Conservation (phyloP, 1,140 invertebrate genomes). For the Drosophila willistoni region DNA sequence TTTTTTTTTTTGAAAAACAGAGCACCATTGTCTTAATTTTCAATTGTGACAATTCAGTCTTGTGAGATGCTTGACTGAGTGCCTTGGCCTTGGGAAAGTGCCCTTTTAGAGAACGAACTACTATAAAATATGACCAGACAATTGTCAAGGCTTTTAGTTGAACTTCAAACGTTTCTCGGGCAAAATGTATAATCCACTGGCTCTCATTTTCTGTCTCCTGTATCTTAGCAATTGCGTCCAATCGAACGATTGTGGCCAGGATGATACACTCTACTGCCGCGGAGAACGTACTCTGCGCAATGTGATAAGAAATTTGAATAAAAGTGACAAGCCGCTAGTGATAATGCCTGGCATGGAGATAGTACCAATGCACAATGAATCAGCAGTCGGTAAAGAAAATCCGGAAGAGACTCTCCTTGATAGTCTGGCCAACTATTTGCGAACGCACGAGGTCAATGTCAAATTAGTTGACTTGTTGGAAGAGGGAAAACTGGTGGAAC, state of each 20-base stretch:
- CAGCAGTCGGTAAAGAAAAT: slow-evolving; percentile 7
- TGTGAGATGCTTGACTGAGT: slow-evolving; percentile 54
- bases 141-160: slow-evolving; percentile 80
- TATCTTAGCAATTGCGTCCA: slow-evolving; percentile 50
- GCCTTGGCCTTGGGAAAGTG: slow-evolving; percentile 67
- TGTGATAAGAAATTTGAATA: slow-evolving; percentile 68
- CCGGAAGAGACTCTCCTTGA: slow-evolving; percentile 78
- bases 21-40: slow-evolving; percentile 74
- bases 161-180: slow-evolving; percentile 48
- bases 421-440: slow-evolving; percentile 86
- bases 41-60: slow-evolving; percentile 67
- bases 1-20: slow-evolving; percentile 15
- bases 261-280: slow-evolving; percentile 68
- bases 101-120: slow-evolving; percentile 43
- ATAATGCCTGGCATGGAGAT: slow-evolving; percentile 77
- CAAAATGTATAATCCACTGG: slow-evolving; percentile 56
- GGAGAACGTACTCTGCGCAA: slow-evolving; percentile 70
- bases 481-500: slow-evolving; percentile 38
- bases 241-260: slow-evolving; percentile 54
- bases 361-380: slow-evolving; percentile 58
- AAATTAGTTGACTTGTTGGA: slow-evolving; percentile 86
- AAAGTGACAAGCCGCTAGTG: slow-evolving; percentile 66
- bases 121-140: slow-evolving; percentile 71
- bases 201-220: slow-evolving; percentile 47
- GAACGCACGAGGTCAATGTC: slow-evolving; percentile 88